Evolutionary conservation across 1,140 invertebrate species (phyloP).

Genomic region (Drosophila bipectinata): DNA sequence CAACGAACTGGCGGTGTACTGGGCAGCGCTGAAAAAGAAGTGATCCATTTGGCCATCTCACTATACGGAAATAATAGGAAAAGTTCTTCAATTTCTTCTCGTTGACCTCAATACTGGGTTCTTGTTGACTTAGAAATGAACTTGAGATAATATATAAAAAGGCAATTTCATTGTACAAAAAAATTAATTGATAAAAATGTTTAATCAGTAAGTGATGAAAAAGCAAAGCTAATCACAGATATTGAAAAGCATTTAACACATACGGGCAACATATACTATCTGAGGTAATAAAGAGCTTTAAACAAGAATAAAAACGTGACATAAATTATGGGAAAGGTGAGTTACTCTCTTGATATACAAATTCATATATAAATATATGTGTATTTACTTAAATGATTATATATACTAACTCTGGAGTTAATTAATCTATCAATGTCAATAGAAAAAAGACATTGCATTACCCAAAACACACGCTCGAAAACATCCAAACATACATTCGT

Average conservation of each 20-base stretch:
- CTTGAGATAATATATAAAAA: slow-evolving; percentile 15
- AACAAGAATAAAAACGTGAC: slow-evolving; percentile 11
- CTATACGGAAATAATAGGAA: background rate
- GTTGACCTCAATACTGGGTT: slow-evolving; percentile 3
- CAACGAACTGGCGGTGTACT: slow-evolving; percentile 69
- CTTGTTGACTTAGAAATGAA: slow-evolving; percentile 33
- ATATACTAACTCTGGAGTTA: background rate
- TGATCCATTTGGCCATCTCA: slow-evolving; percentile 1
- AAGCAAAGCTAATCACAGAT: slow-evolving; percentile 11
- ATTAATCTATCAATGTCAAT: background rate
- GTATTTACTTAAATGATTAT: too few relatives aligned
- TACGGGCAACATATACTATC: background rate
- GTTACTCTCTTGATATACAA: background rate
- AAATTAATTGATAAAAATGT: slow-evolving; percentile 6
- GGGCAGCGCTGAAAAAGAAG: slow-evolving; percentile 63
- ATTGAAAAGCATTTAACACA: slow-evolving; percentile 8
- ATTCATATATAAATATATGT: too few relatives aligned
- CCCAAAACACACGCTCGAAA: background rate
- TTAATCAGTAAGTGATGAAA: slow-evolving; percentile 16
- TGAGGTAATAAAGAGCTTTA: background rate
- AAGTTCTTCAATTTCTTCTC: background rate
- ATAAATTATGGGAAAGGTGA: slow-evolving; percentile 19
- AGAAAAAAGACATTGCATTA: background rate
- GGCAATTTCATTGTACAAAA: slow-evolving; percentile 14
- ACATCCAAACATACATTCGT: background rate